Evolutionary conservation across 2,113 vertebrate species (phyloP), one percentile per base, ranked within the genome.

Genomic region (Synchiropus splendidus): DNA sequence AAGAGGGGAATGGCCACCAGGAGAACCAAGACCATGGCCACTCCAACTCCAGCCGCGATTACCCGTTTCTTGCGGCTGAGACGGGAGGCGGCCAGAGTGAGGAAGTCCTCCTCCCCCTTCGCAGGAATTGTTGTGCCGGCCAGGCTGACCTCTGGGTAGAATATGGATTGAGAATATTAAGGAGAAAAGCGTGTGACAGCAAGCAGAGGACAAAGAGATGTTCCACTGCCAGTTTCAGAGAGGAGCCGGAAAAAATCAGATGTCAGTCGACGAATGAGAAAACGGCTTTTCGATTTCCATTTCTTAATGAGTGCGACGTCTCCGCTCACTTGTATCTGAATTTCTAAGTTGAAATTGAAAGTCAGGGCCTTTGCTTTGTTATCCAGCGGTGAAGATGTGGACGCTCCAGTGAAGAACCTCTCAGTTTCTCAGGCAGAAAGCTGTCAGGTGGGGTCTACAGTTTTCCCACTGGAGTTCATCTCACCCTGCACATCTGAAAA

Each of bases 11-110:
- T 97, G 75, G 93, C 89, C 67, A 96, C 88, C 54, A 97, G 83
- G 42, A 97, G 82, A 50, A 97, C 84, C 61, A 97, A 79, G 52
- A 97, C 92, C 92, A 97, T 96, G 78, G 91, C 92, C 85, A 95
- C 92, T 47, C 92, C 93, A 21, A 95, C 84, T 70, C 88, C 93
- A 39, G 87, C 92, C 42, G 90, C 93, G 6, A 92, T 92, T 68
- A 94, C 92, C 58, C 93, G 84, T 83, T 92, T 93, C 74, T 90
- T 86, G 53, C 89, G 89, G 82, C 86, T 90, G 71, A 96, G 85
- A 70, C 90, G 87, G 57, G 93, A 90, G 66, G 89, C 85, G 41
- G 92, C 92, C 89, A 94, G 91, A 58, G 93, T 89, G 79, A 96
- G 88, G 78, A 96, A 87, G 67, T 94, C 92, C 72, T 92, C 91